phyloP scores from a whole-genome alignment of 2,888 invertebrate species.

The Heliconius sara region DNA sequence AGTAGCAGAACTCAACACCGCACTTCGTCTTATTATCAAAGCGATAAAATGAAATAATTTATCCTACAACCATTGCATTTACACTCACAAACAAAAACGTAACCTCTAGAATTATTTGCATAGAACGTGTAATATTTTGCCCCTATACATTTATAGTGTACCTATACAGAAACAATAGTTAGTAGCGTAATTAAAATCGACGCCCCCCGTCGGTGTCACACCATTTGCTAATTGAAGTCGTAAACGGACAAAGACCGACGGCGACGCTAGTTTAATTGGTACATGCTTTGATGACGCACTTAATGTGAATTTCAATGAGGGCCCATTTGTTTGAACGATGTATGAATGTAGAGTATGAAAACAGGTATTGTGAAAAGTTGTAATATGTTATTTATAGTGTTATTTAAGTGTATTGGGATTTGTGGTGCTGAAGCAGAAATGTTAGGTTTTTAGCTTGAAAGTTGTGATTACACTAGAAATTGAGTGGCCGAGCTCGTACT shows the following conservation, averaged over 20 bases:
- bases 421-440: not conserved
- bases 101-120: not conserved
- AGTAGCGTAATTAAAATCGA: slow-evolving; percentile 46
- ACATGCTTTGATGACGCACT: slow-evolving; percentile 24
- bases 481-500: too few species aligned
- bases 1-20: not conserved
- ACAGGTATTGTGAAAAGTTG: not conserved
- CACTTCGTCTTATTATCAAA: not conserved
- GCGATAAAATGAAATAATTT: not conserved
- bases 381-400: too few species aligned
- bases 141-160: not conserved
- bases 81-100: not conserved
- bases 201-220: slow-evolving; percentile 42
- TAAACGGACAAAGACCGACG: slow-evolving; percentile 47
- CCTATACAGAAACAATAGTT: not conserved
- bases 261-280: slow-evolving; percentile 48
- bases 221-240: slow-evolving; percentile 50
- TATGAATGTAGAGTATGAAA: not conserved
- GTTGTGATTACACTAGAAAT: too few species aligned
- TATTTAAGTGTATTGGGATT: not conserved
- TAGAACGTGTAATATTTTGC: not conserved
- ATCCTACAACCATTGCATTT: not conserved
- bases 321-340: not conserved
- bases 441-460: too few species aligned
- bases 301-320: slow-evolving; percentile 24